Conservation (phyloP, 2,797 vertebrate genomes). For the Leptoclinus maculatus region DNA sequence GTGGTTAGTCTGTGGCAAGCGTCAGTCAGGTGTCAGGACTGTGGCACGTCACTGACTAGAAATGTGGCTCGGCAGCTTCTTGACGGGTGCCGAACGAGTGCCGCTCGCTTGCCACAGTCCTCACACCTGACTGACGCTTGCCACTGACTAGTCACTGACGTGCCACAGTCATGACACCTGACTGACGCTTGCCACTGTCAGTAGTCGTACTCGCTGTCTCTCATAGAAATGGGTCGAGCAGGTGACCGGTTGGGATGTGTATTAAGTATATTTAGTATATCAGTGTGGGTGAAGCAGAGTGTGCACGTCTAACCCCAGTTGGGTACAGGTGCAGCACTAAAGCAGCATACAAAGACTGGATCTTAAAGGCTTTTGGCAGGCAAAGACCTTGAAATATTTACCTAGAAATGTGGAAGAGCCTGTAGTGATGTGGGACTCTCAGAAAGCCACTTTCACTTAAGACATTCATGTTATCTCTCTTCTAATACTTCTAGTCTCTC, state of each 20-base stretch:
- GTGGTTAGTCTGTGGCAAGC: too few species aligned
- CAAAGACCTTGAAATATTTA: background rate
- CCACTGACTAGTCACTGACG: too few species aligned
- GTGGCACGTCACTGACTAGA: too few species aligned
- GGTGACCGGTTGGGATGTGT: background rate
- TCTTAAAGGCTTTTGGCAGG: background rate
- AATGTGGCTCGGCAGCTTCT: too few species aligned
- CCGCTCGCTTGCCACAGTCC: too few species aligned
- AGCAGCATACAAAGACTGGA: background rate
- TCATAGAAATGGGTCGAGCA: background rate
- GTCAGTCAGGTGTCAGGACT: too few species aligned
- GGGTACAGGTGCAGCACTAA: background rate
- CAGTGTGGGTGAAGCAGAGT: background rate
- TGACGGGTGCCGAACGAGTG: too few species aligned
- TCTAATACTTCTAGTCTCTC: background rate
- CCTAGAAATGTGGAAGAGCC: background rate
- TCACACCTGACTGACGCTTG: too few species aligned
- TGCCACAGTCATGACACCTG: too few species aligned
- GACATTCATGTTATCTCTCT: background rate
- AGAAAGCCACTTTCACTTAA: background rate
- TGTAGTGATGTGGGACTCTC: background rate
- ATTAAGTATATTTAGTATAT: background rate
- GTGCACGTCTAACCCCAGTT: background rate
- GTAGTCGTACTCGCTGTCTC: too few species aligned
- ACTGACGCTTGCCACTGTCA: too few species aligned